These are phyloP conservation scores for Psilanteris sp. DNA, from an alignment of 1,140 invertebrate species.

Conservation along the genomic window DNA sequence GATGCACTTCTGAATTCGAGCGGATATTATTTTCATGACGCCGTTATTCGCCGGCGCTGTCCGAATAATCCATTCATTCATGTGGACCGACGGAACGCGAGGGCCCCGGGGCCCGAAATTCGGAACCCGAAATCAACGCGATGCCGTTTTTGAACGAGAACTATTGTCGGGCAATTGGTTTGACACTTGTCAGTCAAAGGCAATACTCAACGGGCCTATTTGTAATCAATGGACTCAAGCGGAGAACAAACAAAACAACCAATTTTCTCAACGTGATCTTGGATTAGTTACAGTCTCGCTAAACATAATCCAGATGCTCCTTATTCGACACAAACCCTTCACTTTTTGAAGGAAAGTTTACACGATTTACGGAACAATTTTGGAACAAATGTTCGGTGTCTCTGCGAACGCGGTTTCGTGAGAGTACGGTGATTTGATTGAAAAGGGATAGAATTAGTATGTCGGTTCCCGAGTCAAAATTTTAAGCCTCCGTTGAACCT, in stretches of 20 bases:
- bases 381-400: too few species aligned
- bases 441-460: too few species aligned
- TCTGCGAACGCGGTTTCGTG: too few species aligned
- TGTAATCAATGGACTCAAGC: not conserved
- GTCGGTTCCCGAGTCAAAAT: too few species aligned
- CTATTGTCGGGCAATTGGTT: not conserved
- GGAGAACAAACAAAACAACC: conserved; percentile 69
- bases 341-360: not conserved
- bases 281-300: conserved; percentile 32
- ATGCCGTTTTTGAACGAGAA: too few species aligned
- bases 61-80: conserved; percentile 17
- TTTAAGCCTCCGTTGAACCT: too few species aligned
- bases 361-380: too few species aligned
- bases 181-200: conserved; percentile 15
- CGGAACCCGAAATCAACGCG: too few species aligned
- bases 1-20: conserved; percentile 10
- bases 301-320: conserved; percentile 75
- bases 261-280: conserved; percentile 67
- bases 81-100: not conserved
- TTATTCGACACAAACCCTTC: conserved; percentile 8
- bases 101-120: too few species aligned
- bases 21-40: conserved; percentile 13
- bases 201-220: not conserved
- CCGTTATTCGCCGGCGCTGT: not conserved
- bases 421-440: too few species aligned